These are phyloP conservation scores for Gila robusta DNA, from an alignment of 2,797 vertebrate genomes.

Conservation along the genomic window DNA sequence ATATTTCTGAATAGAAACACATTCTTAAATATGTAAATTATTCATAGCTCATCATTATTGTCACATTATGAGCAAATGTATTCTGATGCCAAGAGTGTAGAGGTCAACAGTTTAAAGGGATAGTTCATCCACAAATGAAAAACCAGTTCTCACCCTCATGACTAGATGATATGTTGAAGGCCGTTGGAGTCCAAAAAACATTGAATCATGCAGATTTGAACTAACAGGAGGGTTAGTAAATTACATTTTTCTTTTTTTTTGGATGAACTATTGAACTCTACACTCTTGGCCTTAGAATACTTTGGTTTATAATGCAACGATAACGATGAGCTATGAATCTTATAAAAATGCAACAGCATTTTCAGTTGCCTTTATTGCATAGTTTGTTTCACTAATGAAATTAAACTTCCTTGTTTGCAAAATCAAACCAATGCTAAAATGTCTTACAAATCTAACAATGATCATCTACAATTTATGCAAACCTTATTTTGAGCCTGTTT, in stretches of 20 bases:
- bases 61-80: no score
- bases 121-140: no score
- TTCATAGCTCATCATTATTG: no score
- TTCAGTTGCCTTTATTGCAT: slow-evolving; percentile 6
- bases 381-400: slow-evolving; percentile 21
- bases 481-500: slow-evolving; percentile 32
- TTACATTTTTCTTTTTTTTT: no score
- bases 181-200: no score
- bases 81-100: no score
- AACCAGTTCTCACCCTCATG: no score
- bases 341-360: neutral
- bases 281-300: neutral
- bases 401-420: slow-evolving; percentile 7
- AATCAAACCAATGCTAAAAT: slow-evolving; percentile 37
- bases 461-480: slow-evolving; percentile 40
- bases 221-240: neutral
- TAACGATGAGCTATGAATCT: slow-evolving; percentile 11
- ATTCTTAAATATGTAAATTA: no score
- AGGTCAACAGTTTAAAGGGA: no score
- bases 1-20: no score
- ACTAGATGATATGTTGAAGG: no score
- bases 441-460: slow-evolving; percentile 11
- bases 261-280: neutral
- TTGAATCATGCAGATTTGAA: neutral
- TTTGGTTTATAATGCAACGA: neutral